phyloP scores from a whole-genome alignment of 2,888 invertebrate genomes.

The Temnothorax unifasciatus region DNA sequence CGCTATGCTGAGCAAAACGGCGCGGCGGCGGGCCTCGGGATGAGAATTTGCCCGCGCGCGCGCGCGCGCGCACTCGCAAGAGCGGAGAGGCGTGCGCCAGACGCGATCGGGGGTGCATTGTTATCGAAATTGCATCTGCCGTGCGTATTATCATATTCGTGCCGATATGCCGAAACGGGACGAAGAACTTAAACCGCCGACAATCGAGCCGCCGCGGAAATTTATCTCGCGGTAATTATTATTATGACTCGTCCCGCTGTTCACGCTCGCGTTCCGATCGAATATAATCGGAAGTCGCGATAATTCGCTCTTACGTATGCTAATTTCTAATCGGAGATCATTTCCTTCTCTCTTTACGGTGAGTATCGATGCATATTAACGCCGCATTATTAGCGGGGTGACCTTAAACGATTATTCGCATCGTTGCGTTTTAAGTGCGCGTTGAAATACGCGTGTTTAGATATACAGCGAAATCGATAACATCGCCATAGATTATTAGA shows the following conservation, averaged over 20 bases:
- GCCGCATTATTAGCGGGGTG: neutral
- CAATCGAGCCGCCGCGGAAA: conserved; percentile 16
- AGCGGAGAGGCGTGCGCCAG: conserved; percentile 64
- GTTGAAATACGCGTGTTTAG: conserved; percentile 18
- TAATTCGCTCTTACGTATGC: neutral
- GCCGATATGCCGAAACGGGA: neutral
- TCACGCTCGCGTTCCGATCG: neutral
- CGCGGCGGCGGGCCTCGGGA: conserved; percentile 50
- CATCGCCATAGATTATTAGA: neutral
- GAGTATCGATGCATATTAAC: neutral
- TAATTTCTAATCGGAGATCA: neutral
- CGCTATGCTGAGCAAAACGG: conserved; percentile 64
- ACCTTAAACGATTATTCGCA: conserved; percentile 35
- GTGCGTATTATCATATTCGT: conserved; percentile 43
- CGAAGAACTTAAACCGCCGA: conserved; percentile 18
- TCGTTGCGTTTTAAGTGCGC: conserved; percentile 18
- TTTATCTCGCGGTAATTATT: conserved; percentile 22
- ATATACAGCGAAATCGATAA: neutral
- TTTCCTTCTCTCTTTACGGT: neutral
- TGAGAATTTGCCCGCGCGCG: conserved; percentile 60
- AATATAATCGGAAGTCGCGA: neutral
- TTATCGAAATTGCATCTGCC: conserved; percentile 58
- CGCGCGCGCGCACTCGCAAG: conserved; percentile 54
- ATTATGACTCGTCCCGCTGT: neutral
- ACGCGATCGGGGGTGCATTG: conserved; percentile 44